Evolutionary conservation across 2,113 vertebrate species (phyloP), one percentile per base, ranked within the genome.

Genomic region (Caranx melampygus): DNA sequence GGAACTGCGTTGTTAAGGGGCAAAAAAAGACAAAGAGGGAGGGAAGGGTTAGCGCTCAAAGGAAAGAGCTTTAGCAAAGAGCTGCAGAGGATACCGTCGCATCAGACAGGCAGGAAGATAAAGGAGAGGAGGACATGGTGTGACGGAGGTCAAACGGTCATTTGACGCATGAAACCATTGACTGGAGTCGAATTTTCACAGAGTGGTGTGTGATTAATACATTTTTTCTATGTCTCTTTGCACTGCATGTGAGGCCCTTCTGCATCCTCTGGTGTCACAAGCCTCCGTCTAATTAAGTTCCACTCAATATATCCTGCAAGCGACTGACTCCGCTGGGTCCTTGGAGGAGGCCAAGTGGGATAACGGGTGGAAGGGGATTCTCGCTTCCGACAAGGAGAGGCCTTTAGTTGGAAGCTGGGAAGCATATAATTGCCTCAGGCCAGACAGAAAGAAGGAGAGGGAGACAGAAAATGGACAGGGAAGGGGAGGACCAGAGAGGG

Each of bases 371-470:
- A 11, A 40, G 34, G 42, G 33, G 63, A 20, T 11, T 16, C 63
- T 45, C 4, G 54, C 65, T 55, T 76, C 31, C 6, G 2, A 73
- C 66, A 67, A 59, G 72, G n/a, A 70, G 52, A 60, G 71, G 63
- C 61, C 61, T 73, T 81, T 57, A 83, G 72, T 69, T 69, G 60
- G 74, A 78, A 67, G 60, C 72, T 58, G 59, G 73, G 70, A 78
- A 72, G 81, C 76, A 87, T 79, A 75, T 86, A 90, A 91, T 88
- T 89, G 86, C 82, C 70, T 87, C 6, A 8, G 57, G 52, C 44
- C 60, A 52, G 68, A 86, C 21, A 66, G 45, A 68, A 75, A 60
- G 42, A n/a, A 42, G 21, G 49, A 74, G n/a, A 59, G 42, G 45
- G 16, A 6, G 20, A 37, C 20, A 33, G 47, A 59, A 66, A 55